A percentile compares a stretch with the other conserved stretches of the same genome.
phyloP scores from a whole-genome alignment of 2,888 invertebrate species.

The Acrocera orbiculus region DNA sequence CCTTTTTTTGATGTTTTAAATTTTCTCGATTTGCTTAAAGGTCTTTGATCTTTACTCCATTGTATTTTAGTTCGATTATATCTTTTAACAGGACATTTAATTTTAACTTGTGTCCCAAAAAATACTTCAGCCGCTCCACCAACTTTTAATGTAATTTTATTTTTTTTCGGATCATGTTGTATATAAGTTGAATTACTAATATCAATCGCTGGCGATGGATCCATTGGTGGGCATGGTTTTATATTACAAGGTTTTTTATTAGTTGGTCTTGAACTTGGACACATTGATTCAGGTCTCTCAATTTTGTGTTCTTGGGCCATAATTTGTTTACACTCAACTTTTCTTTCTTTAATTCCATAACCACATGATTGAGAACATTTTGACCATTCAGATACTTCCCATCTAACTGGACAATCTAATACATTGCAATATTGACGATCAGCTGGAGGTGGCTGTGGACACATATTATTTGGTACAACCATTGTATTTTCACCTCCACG shows the following conservation, averaged over 20 bases:
- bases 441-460: constrained; percentile 76
- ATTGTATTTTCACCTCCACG: constrained; percentile 77
- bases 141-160: constrained; percentile 68
- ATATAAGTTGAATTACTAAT: constrained; percentile 66
- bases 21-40: constrained; percentile 58
- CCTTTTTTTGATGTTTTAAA: constrained; percentile 83
- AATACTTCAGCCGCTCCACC: constrained; percentile 83
- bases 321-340: constrained; percentile 75
- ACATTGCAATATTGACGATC: constrained; percentile 85
- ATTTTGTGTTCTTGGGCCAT: constrained; percentile 86
- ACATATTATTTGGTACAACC: constrained; percentile 79
- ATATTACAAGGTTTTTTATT: constrained; percentile 72
- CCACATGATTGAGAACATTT: constrained; percentile 88
- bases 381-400: constrained; percentile 78
- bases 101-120: constrained; percentile 79
- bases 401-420: constrained; percentile 78
- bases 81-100: constrained; percentile 79
- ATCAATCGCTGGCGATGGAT: constrained; percentile 55
- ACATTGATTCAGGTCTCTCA: constrained; percentile 56
- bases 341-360: constrained; percentile 69
- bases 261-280: constrained; percentile 56
- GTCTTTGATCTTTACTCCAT: constrained; percentile 77
- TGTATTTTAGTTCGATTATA: constrained; percentile 65
- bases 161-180: constrained; percentile 65
- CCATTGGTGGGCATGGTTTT: constrained; percentile 56